A percentile compares a stretch with the other conserved stretches of the same genome.
phyloP scores from a whole-genome alignment of 2,797 vertebrate species.

The Sorex maritimensis region DNA sequence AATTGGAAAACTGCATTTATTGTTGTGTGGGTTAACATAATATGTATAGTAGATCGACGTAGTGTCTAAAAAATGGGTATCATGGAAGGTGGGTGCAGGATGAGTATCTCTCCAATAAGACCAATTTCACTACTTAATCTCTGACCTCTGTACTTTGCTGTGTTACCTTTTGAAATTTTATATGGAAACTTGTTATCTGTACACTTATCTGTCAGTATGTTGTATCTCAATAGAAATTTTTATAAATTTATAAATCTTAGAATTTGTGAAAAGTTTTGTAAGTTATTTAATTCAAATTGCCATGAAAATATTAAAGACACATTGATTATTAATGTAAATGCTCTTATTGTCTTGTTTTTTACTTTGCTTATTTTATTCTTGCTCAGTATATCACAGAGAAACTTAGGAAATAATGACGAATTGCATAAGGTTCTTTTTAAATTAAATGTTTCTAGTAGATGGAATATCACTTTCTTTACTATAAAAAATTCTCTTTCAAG shows the following conservation, averaged over 20 bases:
- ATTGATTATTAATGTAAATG: neutral
- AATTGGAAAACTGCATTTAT: neutral
- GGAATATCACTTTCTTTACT: slow-evolving; percentile 63
- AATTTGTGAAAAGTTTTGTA: too few species aligned
- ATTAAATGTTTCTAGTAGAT: slow-evolving; percentile 25
- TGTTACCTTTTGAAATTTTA: neutral
- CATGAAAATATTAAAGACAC: neutral
- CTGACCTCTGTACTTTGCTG: neutral
- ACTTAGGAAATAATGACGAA: slow-evolving; percentile 24
- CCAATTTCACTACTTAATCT: neutral
- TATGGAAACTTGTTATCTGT: slow-evolving; percentile 1
- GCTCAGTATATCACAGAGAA: neutral
- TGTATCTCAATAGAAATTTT: neutral
- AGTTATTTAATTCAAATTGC: neutral
- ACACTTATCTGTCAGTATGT: neutral
- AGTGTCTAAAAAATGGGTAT: neutral
- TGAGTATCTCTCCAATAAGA: neutral
- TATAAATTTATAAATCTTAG: too few species aligned
- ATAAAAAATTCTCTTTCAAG: slow-evolving; percentile 55
- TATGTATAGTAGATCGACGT: neutral
- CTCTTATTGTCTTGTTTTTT: slow-evolving; percentile 33
- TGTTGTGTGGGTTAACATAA: neutral
- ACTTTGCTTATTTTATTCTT: slow-evolving; percentile 1
- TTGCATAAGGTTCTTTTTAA: slow-evolving; percentile 37
- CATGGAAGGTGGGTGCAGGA: too few species aligned